phyloP scores from a whole-genome alignment of 1,140 invertebrate genomes.

The Oppia nitens region DNA sequence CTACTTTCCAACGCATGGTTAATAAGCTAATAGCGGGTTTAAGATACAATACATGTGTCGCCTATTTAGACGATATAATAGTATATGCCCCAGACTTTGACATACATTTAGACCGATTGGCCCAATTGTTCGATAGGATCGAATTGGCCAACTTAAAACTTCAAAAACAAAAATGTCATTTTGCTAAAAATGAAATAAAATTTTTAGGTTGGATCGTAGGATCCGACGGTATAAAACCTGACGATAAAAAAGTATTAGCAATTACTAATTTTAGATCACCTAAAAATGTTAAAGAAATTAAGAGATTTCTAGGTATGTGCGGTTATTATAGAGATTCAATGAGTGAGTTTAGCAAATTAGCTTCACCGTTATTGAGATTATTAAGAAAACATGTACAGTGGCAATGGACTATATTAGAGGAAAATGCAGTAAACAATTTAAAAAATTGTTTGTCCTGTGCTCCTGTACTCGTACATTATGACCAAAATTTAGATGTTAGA shows the following conservation, averaged over 20 bases:
- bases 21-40: slow-evolving; percentile 9
- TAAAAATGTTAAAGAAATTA: slow-evolving; percentile 18
- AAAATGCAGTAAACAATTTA: slow-evolving; percentile 26
- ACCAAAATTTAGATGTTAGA: neutral
- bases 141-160: slow-evolving; percentile 9
- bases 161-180: slow-evolving; percentile 19
- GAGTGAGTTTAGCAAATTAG: slow-evolving; percentile 22
- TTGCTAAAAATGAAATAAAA: slow-evolving; percentile 10
- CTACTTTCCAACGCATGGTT: slow-evolving; percentile 8
- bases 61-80: slow-evolving; percentile 16
- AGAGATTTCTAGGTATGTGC: slow-evolving; percentile 24
- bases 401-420: slow-evolving; percentile 23
- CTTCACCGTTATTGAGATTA: slow-evolving; percentile 26
- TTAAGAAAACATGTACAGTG: slow-evolving; percentile 28
- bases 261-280: slow-evolving; percentile 19
- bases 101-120: slow-evolving; percentile 11
- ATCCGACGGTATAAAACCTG: neutral
- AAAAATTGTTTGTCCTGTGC: slow-evolving; percentile 22
- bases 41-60: neutral
- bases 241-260: neutral
- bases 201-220: slow-evolving; percentile 15
- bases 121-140: neutral
- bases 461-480: slow-evolving; percentile 22
- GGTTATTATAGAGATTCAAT: slow-evolving; percentile 27
- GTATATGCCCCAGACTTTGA: slow-evolving; percentile 9